Percentiles rank a stretch among this genome's conserved stretches.
Conservation (phyloP, 2,797 vertebrate genomes). For the Danio jaintianensis region DNA sequence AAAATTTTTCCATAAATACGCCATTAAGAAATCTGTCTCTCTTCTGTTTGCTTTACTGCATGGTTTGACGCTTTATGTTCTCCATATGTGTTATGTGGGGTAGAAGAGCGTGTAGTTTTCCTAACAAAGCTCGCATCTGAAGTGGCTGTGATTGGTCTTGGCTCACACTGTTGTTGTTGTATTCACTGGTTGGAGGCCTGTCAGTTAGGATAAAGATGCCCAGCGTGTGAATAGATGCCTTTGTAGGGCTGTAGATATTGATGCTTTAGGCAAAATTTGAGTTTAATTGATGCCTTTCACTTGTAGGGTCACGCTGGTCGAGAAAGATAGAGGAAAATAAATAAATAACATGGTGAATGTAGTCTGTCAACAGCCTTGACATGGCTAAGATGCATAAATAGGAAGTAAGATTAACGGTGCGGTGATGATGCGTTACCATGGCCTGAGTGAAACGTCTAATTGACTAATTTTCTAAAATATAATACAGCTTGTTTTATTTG, state of each 20-base stretch:
- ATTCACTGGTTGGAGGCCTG: constrained; percentile 12
- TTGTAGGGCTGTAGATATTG: constrained; percentile 7
- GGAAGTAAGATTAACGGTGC: constrained; percentile 4
- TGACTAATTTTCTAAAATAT: not conserved
- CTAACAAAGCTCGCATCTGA: not conserved
- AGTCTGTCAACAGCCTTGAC: constrained; percentile 26
- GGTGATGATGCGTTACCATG: constrained; percentile 5
- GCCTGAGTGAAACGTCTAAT: constrained; percentile 9
- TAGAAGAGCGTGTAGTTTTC: not conserved
- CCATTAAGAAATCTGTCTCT: constrained; percentile 6
- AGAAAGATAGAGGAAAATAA: not conserved
- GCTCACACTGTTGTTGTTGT: not conserved
- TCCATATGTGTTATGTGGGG: constrained; percentile 1
- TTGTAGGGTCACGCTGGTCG: constrained; percentile 4
- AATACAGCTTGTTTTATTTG: constrained; percentile 32
- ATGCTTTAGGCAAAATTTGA: constrained; percentile 27
- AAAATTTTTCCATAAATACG: constrained; percentile 21
- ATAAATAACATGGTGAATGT: not conserved
- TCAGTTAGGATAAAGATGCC: constrained; percentile 40
- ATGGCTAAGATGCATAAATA: not conserved
- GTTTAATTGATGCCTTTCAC: constrained; percentile 34
- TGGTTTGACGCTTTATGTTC: not conserved
- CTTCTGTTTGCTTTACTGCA: not conserved
- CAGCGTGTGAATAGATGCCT: constrained; percentile 16
- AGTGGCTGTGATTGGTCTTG: constrained; percentile 26